Base-by-base conservation (phyloP, 2,888 invertebrate genomes). In the Drosophila subsilvestris region DNA sequence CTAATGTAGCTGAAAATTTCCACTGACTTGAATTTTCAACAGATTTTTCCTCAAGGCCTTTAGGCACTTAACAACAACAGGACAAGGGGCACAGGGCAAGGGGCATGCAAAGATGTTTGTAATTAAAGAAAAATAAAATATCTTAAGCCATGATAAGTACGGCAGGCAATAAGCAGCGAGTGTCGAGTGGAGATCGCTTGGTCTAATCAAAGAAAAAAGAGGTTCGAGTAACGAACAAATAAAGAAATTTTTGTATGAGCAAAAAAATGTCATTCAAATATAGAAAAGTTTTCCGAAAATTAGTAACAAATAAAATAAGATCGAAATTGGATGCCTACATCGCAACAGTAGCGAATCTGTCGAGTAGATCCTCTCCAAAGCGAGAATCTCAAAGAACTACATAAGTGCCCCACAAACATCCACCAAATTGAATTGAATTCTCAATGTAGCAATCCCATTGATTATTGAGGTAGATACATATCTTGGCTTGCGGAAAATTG, bases 1-100 rank as follows among this genome's bases (percentile, higher is more conserved):
- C 49, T 32, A 57, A 57, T 57, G 57, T 57, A 37, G 57, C 57
- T 57, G 57, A 49, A 57, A 57, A 50, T 57, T 49, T 57, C 37
- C 2, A 37, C 6, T n/a, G 37, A 37, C 37, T 37, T 37, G 37
- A 37, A 37, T 37, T n/a, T 37, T 37, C 37, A n/a, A 37, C 37
- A 37, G 37, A 37, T n/a, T n/a, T 37, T 7, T 7, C 37, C 37
- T 37, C 37, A 7, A 37, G 37, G 14, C 37, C 37, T 7, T 7
- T 5, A n/a, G n/a, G 37, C 37, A 14, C 37, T 37, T n/a, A 37
- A 37, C n/a, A 37, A 7, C 37, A n/a, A n/a, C 27, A 27, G 25
- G 6, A 4, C 6, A 25, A 12, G 12, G 14, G 7, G 37, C 37
- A n/a, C 37, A n/a, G 14, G 14, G 37, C 1, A 32, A 29, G 3